Base-by-base conservation (phyloP, 2,113 vertebrate species). In the Callorhinus ursinus region DNA sequence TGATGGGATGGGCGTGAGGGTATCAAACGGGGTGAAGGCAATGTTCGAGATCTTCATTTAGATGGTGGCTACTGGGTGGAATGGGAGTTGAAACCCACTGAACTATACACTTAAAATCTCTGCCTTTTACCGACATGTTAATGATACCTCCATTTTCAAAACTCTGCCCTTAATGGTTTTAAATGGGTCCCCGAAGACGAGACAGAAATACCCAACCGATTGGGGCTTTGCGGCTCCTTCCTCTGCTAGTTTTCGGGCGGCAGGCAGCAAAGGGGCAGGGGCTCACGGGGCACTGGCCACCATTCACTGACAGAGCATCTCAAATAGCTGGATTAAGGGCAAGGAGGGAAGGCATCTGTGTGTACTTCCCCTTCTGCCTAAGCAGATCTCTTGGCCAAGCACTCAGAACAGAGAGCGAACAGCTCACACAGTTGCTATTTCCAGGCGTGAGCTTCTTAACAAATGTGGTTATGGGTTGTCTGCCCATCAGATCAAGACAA, bases 1-100 rank as follows among this genome's bases (percentile, higher is more conserved):
- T 1, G 53, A 12, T 0, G 22, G 11, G 67, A 79, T 0, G 21
- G 15, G 7, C 1, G 4, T 1, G 3, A 55, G 12, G 13, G 36
- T 12, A 49, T 26, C 90, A 16, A 21, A 31, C 0, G 16, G n/a
- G 53, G 8, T 53, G 33, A 57, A 10, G 21, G 7, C 49, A 79
- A 28, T 39, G 53, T 7, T 51, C 71, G 85, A 1, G 16, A 39
- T 24, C 28, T 83, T 12, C 26, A 51, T n/a, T 63, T 11, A 90
- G 67, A 39, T 16, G 33, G 46, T 19, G 14, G 67, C 18, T 80
- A 49, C 46, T 2, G 9, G 71, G 55, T 51, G 4, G 10, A 16
- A 49, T 0, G 7, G 3, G 21, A 53, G 46, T 11, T 18, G 36
- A 92, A 94, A 31, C 26, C 51, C 36, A 24, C 31, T 31, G 28